Percentiles rank a stretch among this genome's conserved stretches.
phyloP scores from a whole-genome alignment of 37 sponge, comb jelly and placozoan genomes.

The Geodia barretti region DNA sequence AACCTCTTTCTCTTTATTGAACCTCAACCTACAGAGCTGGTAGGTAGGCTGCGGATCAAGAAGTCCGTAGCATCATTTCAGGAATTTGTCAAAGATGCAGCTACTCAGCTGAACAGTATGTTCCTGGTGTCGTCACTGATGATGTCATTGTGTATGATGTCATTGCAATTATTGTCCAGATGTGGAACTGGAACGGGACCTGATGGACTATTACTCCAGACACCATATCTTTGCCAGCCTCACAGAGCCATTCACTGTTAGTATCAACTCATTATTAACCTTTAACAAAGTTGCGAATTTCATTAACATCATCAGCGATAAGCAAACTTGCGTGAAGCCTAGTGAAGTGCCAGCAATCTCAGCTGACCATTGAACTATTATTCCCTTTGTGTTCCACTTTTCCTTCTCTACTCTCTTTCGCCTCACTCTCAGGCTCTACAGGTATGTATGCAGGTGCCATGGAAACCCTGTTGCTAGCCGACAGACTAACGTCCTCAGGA shows the following conservation, averaged over 20 bases:
- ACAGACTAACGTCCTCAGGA: constrained; percentile 53
- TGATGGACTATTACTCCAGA: constrained; percentile 19
- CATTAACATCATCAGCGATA: no score
- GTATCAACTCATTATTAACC: not conserved
- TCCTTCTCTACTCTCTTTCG: no score
- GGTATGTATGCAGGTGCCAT: constrained; percentile 67
- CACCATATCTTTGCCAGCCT: not conserved
- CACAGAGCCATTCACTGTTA: constrained; percentile 63
- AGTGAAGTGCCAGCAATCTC: no score
- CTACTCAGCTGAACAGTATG: constrained; percentile 14
- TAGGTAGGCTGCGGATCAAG: no score
- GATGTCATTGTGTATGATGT: constrained; percentile 2
- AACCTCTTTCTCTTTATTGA: no score
- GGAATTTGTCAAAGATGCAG: constrained; percentile 23
- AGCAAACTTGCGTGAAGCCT: no score
- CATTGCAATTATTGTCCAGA: constrained; percentile 8
- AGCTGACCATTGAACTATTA: no score
- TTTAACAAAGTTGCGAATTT: no score
- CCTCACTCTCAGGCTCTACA: constrained; percentile 73
- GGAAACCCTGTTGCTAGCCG: constrained; percentile 60
- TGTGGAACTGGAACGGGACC: not conserved
- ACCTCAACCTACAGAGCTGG: no score
- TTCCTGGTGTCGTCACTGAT: not conserved
- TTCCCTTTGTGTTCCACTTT: no score
- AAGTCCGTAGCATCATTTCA: no score